Evolutionary conservation across 1,140 invertebrate species (phyloP).

Genomic region (Pantala flavescens): DNA sequence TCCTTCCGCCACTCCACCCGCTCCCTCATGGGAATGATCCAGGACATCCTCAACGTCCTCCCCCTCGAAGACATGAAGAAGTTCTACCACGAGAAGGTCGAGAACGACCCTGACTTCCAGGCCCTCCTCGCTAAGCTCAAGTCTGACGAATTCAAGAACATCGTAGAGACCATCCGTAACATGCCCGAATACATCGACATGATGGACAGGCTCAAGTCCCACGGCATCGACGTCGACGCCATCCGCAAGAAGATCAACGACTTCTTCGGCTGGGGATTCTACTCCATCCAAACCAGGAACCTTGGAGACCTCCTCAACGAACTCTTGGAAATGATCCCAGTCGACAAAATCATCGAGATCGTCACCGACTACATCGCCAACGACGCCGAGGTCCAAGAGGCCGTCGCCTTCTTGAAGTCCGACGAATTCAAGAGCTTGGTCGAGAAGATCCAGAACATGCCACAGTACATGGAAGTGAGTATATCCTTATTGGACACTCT

Average conservation of each 20-base stretch:
- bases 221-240: constrained; percentile 25
- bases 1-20: not conserved
- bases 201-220: constrained; percentile 20
- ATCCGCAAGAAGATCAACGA: constrained; percentile 20
- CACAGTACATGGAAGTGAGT: not conserved
- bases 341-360: not conserved
- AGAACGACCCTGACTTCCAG: constrained; percentile 22
- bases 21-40: constrained; percentile 13
- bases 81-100: constrained; percentile 26
- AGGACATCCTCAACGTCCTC: constrained; percentile 26
- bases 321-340: not conserved
- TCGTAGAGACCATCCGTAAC: constrained; percentile 20
- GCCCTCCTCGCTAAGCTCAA: constrained; percentile 21
- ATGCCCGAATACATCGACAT: constrained; percentile 26
- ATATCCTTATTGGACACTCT: too few relatives aligned
- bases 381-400: not conserved
- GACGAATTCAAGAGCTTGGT: not conserved
- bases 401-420: not conserved
- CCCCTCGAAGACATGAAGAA: constrained; percentile 26
- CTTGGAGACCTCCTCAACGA: not conserved
- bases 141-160: constrained; percentile 22
- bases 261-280: constrained; percentile 18
- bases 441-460: not conserved
- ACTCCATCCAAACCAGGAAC: not conserved
- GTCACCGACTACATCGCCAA: not conserved